A percentile compares a stretch with the other conserved stretches of the same genome.
Conservation (phyloP, 64 coral and sea anemone genomes). For the Platygyra sinensis region DNA sequence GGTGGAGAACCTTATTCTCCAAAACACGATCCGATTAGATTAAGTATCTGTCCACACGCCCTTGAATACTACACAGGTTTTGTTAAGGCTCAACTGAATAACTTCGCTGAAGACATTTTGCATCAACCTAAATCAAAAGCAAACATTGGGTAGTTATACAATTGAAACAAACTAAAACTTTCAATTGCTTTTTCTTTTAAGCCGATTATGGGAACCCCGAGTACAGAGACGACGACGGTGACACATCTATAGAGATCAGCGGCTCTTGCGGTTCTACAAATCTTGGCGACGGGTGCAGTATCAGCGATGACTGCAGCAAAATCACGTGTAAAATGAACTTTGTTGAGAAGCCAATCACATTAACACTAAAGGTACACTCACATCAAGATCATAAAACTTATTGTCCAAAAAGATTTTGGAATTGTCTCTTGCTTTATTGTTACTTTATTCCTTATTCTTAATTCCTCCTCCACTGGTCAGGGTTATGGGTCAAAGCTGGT, state of each 20-base stretch:
- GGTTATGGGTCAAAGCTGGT: no score
- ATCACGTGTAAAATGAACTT: conserved; percentile 42
- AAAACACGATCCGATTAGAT: no score
- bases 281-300: conserved; percentile 38
- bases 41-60: no score
- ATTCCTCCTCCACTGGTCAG: no score
- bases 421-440: not conserved
- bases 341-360: conserved; percentile 16
- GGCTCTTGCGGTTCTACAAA: not conserved
- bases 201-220: no score
- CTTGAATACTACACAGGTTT: no score
- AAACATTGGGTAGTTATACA: not conserved
- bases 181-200: not conserved
- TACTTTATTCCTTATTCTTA: no score
- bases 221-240: not conserved
- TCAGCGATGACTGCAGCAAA: conserved; percentile 47
- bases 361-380: conserved; percentile 1
- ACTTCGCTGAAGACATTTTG: no score
- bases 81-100: no score
- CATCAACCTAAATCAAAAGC: no score
- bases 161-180: not conserved
- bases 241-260: not conserved
- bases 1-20: no score
- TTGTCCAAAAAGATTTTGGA: not conserved
- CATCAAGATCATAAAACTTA: not conserved